Evolutionary conservation across 2,113 vertebrate genomes (phyloP).

Genomic region (Tautogolabrus adspersus): DNA sequence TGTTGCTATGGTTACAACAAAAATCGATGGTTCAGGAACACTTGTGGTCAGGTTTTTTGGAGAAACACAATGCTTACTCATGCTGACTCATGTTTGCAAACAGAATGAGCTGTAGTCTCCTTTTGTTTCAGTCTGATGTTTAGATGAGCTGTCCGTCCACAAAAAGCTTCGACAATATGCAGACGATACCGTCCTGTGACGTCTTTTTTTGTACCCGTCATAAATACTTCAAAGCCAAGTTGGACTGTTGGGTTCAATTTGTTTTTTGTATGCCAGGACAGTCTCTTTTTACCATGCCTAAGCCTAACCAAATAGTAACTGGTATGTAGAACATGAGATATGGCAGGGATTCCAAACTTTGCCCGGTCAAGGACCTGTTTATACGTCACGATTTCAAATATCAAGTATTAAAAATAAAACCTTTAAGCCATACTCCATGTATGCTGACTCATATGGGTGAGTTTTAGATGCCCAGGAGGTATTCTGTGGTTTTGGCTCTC

Average conservation of each 20-base stretch:
- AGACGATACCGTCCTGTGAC: background rate
- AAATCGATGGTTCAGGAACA: background rate
- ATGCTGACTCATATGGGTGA: no score
- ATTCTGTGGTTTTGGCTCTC: no score
- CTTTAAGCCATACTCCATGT: no score
- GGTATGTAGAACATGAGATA: no score
- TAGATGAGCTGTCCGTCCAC: background rate
- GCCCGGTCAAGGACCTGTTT: no score
- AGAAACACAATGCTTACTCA: background rate
- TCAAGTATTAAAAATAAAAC: no score
- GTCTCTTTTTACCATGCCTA: background rate
- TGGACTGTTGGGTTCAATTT: background rate
- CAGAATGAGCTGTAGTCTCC: background rate
- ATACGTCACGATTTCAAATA: no score
- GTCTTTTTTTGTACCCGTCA: background rate
- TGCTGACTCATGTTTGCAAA: background rate
- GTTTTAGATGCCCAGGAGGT: no score
- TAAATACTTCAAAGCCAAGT: background rate
- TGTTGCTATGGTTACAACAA: background rate
- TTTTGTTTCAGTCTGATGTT: background rate
- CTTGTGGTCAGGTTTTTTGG: background rate
- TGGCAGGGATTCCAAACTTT: no score
- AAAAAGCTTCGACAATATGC: background rate
- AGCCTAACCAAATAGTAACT: no score
- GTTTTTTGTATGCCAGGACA: background rate